Percentiles rank a stretch among this genome's conserved stretches.
These are phyloP conservation scores for Encarsia formosa DNA, from an alignment of 2,888 invertebrate genomes.

Conservation along the genomic window DNA sequence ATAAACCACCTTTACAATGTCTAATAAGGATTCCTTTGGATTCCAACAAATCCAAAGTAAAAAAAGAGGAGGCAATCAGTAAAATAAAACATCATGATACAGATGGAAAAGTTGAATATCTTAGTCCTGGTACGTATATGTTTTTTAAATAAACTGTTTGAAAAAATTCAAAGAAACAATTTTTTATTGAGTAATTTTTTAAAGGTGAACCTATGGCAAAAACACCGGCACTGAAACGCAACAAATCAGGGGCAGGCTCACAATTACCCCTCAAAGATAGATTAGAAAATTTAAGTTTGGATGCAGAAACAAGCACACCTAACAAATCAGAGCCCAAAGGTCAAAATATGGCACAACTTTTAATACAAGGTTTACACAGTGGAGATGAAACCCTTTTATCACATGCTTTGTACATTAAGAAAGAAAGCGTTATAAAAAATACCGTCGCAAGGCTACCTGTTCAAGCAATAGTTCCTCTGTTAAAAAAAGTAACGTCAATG, in stretches of 20 bases:
- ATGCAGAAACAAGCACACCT: slow-evolving; percentile 49
- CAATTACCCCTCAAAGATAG: slow-evolving; percentile 81
- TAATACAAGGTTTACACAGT: slow-evolving; percentile 83
- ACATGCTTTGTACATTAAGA: slow-evolving; percentile 66
- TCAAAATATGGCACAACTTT: slow-evolving; percentile 71
- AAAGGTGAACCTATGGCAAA: slow-evolving; percentile 25
- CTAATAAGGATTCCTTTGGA: slow-evolving; percentile 53
- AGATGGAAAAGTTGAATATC: slow-evolving; percentile 54
- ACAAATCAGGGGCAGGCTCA: slow-evolving; percentile 45
- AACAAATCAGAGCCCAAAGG: slow-evolving; percentile 54
- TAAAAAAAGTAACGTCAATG: slow-evolving; percentile 68
- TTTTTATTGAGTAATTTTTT: neutral
- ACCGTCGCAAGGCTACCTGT: slow-evolving; percentile 75
- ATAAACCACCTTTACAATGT: slow-evolving; percentile 50
- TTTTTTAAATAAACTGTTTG: neutral
- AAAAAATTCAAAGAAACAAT: neutral
- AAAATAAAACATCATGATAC: slow-evolving; percentile 51
- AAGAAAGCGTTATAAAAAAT: slow-evolving; percentile 65
- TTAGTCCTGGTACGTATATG: slow-evolving; percentile 47
- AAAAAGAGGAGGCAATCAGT: slow-evolving; percentile 43
- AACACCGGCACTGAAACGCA: slow-evolving; percentile 42
- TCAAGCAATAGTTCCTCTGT: slow-evolving; percentile 66
- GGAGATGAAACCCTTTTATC: slow-evolving; percentile 71
- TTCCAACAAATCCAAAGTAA: slow-evolving; percentile 42
- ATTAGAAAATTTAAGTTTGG: slow-evolving; percentile 73